These are phyloP conservation scores for Thysanoteuthis rhombus DNA, from an alignment of 2,888 invertebrate species.

Conservation along the genomic window DNA sequence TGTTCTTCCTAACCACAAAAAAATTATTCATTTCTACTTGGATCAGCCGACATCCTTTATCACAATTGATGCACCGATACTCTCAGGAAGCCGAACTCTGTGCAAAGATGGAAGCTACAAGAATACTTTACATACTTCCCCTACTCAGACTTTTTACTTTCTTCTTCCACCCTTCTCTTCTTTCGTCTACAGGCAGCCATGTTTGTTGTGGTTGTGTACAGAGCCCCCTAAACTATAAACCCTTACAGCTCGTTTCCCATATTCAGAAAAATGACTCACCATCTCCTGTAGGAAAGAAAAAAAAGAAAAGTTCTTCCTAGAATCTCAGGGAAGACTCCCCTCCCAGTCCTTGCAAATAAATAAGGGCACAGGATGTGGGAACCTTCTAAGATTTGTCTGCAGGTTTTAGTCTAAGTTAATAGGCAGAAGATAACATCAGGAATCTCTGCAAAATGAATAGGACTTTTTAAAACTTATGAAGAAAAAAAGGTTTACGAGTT, in stretches of 20 bases:
- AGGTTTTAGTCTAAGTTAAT: not conserved
- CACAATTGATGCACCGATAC: not conserved
- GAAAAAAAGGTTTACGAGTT: not conserved
- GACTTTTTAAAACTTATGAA: not conserved
- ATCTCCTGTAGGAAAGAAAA: not conserved
- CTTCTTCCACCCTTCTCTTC: not conserved
- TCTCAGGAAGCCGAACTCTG: not conserved
- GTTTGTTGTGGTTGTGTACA: not conserved
- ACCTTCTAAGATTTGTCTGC: not conserved
- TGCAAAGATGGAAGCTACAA: not conserved
- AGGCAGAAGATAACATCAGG: not conserved
- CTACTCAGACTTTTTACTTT: not conserved
- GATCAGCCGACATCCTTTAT: not conserved
- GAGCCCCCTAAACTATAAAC: not conserved
- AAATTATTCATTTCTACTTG: not conserved
- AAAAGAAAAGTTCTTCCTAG: not conserved
- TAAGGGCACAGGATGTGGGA: not conserved
- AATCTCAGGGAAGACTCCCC: not conserved
- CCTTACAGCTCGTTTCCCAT: not conserved
- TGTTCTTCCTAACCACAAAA: not conserved
- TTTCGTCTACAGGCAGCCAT: not conserved
- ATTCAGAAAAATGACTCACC: not conserved
- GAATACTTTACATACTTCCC: not conserved
- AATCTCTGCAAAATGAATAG: not conserved
- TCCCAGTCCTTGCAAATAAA: not conserved